Evolutionary conservation across 2,888 invertebrate species (phyloP), one percentile per base, ranked within the genome.

Genomic region (Willowsia nigromaculata): DNA sequence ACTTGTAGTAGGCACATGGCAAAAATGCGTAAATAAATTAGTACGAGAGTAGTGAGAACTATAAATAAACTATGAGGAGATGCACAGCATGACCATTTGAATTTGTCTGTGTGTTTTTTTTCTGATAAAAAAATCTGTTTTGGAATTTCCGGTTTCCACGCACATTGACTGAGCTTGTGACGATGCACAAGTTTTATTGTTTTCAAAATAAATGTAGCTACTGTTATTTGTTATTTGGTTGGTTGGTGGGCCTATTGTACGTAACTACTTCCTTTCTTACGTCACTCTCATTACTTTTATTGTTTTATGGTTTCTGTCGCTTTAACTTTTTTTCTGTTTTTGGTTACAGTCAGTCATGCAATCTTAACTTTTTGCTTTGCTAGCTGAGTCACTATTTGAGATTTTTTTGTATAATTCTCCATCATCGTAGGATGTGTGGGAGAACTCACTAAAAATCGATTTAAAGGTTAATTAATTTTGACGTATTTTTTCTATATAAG

Each of bases 61-160:
- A 53, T 11, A 53, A 18, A 22, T 53, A 53, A 5, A 53, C 43
- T 13, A 22, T 53, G 53, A 18, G 2, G 50, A 13, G 50, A 50
- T 50, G 15, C 50, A 50, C 13, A 13, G 50, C 53, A 22, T 7
- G 5, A 43, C 43, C 43, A 43, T 43, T 3, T 43, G 9, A 13
- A 43, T 43, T 43, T 43, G 43, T 1, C 37, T 37, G 37, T 37
- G 37, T 37, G 37, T 37, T 9, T 37, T 4, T 9, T 43, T 43
- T 40, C n/a, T 22, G 27, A 13, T 27, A 30, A 62, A 30, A 11
- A 62, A 1, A 5, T 5, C 1, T 3, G 25, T 30, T 37, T 56
- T 74, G 85, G 85, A 85, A 59, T 85, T 85, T 85, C 85, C 85
- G 85, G 85, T 76, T 85, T 85, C 85, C 85, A 85, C 85, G 62